Conservation (phyloP, 2,797 vertebrate species). For the Hozukius guyotensis region DNA sequence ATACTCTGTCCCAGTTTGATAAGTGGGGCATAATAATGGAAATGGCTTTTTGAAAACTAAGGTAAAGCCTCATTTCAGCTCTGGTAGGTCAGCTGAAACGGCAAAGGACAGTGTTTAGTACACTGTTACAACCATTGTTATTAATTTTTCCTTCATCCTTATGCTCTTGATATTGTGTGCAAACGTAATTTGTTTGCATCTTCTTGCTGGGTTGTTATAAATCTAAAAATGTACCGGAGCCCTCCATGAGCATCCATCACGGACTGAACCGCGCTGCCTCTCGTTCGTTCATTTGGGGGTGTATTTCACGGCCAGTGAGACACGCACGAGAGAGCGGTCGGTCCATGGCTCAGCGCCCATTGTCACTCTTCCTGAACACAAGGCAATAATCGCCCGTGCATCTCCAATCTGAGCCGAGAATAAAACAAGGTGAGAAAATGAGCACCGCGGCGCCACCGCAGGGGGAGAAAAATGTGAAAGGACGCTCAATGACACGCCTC, state of each 20-base stretch:
- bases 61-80: slow-evolving; percentile 55
- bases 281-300: slow-evolving; percentile 14
- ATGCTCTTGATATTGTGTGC: not conserved
- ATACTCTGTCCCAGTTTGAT: slow-evolving; percentile 72
- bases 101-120: slow-evolving; percentile 35
- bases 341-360: slow-evolving; percentile 47
- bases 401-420: slow-evolving; percentile 66
- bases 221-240: slow-evolving; percentile 42
- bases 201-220: slow-evolving; percentile 37
- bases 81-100: slow-evolving; percentile 31
- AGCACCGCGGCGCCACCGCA: slow-evolving; percentile 18
- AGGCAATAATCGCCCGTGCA: slow-evolving; percentile 67
- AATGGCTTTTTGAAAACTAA: slow-evolving; percentile 47
- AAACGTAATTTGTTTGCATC: slow-evolving; percentile 28
- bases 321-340: slow-evolving; percentile 30
- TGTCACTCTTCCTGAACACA: slow-evolving; percentile 67
- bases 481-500: slow-evolving; percentile 66
- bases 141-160: not conserved
- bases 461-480: slow-evolving; percentile 43
- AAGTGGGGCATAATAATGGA: slow-evolving; percentile 73
- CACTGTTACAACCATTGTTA: not conserved
- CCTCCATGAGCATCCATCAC: slow-evolving; percentile 38
- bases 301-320: slow-evolving; percentile 57
- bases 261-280: slow-evolving; percentile 15
- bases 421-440: slow-evolving; percentile 76